Base-by-base conservation (phyloP, 2,888 invertebrate genomes). In the Melieria picta region DNA sequence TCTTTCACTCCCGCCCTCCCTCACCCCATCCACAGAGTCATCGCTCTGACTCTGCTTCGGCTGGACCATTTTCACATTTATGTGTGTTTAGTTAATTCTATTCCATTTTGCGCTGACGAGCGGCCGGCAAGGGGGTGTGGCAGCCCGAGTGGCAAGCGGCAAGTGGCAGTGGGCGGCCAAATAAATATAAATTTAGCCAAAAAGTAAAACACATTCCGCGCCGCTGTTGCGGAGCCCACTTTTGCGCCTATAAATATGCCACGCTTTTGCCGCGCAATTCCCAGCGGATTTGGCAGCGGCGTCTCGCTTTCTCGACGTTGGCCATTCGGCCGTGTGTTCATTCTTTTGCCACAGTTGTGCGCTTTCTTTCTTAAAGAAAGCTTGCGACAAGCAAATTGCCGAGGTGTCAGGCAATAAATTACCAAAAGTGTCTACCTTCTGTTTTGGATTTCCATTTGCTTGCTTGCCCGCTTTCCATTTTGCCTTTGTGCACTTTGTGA, bases 381-480 rank as follows among this genome's bases (percentile, higher is more conserved):
- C 62, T 66, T 65, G 69, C 65, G 71, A 72, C 75, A 74, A 68
- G 72, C 66, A 72, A 75, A 75, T 74, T 72, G 77, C 77, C 77
- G 82, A 82, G 83, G 82, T 82, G 82, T 82, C 79, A 77, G 79
- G 78, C 83, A 81, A 82, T 82, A 82, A 82, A 82, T 82, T 81
- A 82, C 80, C 79, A 78, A 83, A 83, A 82, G 83, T 82, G 82
- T 82, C 82, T 83, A 81, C 83, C 82, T 82, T 82, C 81, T 83
- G 80, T 80, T 81, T 79, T 80, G 78, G 79, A 83, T 82, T 62
- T 63, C 7, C 52, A 13, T 11, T 76, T 76, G 11, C 30, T 56
- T 63, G 13, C 46, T 56, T 13, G 46, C 55, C 7, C n/a, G 46
- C n/a, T 46, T 13, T 45, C 45, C 5, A 7, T 16, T 63, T 46